phyloP scores from a whole-genome alignment of 2,113 vertebrate genomes.

The Pavo muticus region DNA sequence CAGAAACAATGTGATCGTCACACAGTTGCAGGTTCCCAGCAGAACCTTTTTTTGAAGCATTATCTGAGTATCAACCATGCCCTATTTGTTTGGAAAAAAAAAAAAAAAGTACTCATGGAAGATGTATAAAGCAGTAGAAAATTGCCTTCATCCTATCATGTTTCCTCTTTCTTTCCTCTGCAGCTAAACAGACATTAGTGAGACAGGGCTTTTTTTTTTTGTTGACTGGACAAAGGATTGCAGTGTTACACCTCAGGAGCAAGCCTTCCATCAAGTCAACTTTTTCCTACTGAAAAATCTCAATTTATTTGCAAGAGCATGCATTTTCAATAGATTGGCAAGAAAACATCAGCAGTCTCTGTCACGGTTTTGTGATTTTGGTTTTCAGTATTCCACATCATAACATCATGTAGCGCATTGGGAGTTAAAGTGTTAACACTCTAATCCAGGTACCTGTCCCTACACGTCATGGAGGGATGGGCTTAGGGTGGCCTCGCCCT shows the following conservation, averaged over 20 bases:
- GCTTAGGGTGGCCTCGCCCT: too few relatives aligned
- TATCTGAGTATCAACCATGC: background rate
- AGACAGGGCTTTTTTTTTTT: background rate
- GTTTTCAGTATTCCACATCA: too few relatives aligned
- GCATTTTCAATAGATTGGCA: background rate
- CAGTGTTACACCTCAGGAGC: background rate
- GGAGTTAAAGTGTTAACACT: too few relatives aligned
- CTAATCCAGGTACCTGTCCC: too few relatives aligned
- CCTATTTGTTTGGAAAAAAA: background rate
- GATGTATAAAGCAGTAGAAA: background rate
- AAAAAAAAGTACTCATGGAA: background rate
- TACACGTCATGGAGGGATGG: too few relatives aligned
- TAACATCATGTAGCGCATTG: too few relatives aligned
- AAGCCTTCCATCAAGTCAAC: background rate
- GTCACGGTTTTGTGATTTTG: too few relatives aligned
- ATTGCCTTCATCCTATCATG: fast-evolving
- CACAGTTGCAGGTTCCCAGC: background rate
- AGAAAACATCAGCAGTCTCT: background rate
- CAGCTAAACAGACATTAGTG: background rate
- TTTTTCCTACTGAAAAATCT: background rate
- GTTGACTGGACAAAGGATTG: background rate
- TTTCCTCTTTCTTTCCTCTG: background rate
- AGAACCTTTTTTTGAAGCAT: background rate
- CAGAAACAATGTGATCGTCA: background rate
- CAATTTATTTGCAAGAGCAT: background rate